Conservation (phyloP, 2,797 vertebrate species). For the Melanotaenia trifasciata region DNA sequence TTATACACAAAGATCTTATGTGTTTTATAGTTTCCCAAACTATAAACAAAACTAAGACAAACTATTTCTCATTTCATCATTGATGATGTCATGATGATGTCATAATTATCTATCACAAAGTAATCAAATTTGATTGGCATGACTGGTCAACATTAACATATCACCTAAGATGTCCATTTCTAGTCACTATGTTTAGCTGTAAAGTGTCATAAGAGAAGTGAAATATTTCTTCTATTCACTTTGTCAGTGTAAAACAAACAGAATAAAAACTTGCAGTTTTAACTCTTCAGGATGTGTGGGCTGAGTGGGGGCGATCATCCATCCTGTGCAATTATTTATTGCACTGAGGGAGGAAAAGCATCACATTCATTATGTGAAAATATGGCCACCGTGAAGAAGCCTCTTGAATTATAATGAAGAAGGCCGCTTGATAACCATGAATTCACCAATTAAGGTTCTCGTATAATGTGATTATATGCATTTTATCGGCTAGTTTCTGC, state of each 20-base stretch:
- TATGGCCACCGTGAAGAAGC: constrained; percentile 68
- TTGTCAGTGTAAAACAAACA: constrained; percentile 16
- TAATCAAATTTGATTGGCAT: no score
- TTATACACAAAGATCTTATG: no score
- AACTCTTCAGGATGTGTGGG: constrained; percentile 29
- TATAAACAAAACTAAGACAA: no score
- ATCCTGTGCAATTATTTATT: constrained; percentile 59
- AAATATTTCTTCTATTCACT: constrained; percentile 20
- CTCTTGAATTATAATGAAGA: constrained; percentile 76
- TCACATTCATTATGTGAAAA: constrained; percentile 69
- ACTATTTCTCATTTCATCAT: no score
- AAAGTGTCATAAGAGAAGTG: constrained; percentile 13
- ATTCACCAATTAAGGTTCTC: constrained; percentile 77
- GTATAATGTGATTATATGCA: constrained; percentile 79
- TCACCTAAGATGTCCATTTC: no score
- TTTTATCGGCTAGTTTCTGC: constrained; percentile 73
- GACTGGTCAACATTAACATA: no score
- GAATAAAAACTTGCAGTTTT: constrained; percentile 26
- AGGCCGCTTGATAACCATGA: constrained; percentile 73
- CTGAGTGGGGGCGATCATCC: constrained; percentile 30
- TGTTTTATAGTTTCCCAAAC: no score
- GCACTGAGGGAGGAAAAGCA: constrained; percentile 49
- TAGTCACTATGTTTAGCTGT: no score
- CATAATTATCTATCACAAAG: no score
- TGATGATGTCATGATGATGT: no score